Conservation (phyloP, 2,113 vertebrate genomes). For the Silurus glanis region DNA sequence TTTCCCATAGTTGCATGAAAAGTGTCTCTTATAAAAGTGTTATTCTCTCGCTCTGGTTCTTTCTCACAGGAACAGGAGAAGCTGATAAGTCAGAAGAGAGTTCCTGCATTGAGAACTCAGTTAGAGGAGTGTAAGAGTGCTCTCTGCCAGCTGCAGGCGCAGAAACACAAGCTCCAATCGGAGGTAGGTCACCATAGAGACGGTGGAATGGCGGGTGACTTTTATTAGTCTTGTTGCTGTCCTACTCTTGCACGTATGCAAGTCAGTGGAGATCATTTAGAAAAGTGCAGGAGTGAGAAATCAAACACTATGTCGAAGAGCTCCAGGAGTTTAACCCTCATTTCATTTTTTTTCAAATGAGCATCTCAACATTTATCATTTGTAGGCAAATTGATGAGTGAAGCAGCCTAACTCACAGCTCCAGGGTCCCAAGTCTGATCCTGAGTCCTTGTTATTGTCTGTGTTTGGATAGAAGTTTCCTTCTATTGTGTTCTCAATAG, state of each 20-base stretch:
- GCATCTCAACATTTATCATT: background rate
- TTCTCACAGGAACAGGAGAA: constrained; percentile 78
- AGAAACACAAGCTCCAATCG: constrained; percentile 82
- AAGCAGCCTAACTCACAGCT: background rate
- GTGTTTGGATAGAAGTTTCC: background rate
- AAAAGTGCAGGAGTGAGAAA: background rate
- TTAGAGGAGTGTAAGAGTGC: constrained; percentile 86
- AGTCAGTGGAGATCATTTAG: too few species aligned
- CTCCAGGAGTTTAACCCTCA: background rate
- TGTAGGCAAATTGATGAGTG: background rate
- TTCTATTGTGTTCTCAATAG: too few species aligned
- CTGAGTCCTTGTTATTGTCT: background rate
- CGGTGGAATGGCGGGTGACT: background rate
- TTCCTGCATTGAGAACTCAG: constrained; percentile 78
- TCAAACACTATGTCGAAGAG: background rate
- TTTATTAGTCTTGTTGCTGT: background rate
- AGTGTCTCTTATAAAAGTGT: too few species aligned
- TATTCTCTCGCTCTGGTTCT: background rate
- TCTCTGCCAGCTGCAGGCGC: constrained; percentile 83
- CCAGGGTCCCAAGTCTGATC: background rate
- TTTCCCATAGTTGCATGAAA: too few species aligned
- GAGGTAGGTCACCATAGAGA: constrained; percentile 78
- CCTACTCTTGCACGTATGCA: background rate
- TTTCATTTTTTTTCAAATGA: background rate
- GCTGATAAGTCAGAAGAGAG: constrained; percentile 78